These are phyloP conservation scores for Nymphalis c-album DNA, from an alignment of 2,888 invertebrate genomes.

Conservation along the genomic window DNA sequence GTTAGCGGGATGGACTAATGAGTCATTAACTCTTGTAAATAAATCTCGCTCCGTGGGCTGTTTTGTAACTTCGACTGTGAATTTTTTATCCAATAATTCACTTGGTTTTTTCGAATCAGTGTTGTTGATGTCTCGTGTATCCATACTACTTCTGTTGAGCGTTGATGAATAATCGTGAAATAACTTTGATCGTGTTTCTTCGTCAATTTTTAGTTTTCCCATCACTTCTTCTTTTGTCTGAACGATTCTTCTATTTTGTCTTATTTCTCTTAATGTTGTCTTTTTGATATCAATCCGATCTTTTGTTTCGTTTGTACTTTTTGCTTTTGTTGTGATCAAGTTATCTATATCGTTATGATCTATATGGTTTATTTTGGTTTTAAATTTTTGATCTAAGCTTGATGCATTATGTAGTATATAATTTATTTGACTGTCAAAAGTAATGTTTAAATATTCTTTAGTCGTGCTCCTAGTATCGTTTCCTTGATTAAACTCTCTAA, in stretches of 20 bases:
- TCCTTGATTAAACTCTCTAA: neutral
- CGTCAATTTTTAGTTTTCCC: slow-evolving; percentile 67
- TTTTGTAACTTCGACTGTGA: slow-evolving; percentile 31
- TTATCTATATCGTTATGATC: slow-evolving; percentile 1
- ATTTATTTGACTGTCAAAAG: slow-evolving; percentile 14
- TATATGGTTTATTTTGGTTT: slow-evolving; percentile 8
- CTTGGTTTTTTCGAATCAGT: neutral
- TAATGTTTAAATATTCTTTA: slow-evolving; percentile 33
- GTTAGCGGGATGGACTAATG: slow-evolving; percentile 46
- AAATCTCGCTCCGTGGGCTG: slow-evolving; percentile 26
- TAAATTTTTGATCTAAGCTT: slow-evolving; percentile 9
- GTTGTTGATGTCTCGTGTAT: neutral
- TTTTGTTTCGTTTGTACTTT: neutral
- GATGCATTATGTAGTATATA: slow-evolving; percentile 8
- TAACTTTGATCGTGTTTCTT: slow-evolving; percentile 63
- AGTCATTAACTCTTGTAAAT: slow-evolving; percentile 45
- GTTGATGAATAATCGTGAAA: slow-evolving; percentile 71
- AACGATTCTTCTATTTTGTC: slow-evolving; percentile 20
- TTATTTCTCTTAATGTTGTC: slow-evolving; percentile 5
- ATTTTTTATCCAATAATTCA: slow-evolving; percentile 28
- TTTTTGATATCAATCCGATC: neutral
- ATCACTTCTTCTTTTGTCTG: slow-evolving; percentile 51
- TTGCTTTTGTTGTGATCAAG: neutral
- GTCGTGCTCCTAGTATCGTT: neutral
- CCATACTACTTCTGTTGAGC: slow-evolving; percentile 53